Evolutionary conservation across 2,113 vertebrate species (phyloP).

Genomic region (Petrocephalus zakoni): DNA sequence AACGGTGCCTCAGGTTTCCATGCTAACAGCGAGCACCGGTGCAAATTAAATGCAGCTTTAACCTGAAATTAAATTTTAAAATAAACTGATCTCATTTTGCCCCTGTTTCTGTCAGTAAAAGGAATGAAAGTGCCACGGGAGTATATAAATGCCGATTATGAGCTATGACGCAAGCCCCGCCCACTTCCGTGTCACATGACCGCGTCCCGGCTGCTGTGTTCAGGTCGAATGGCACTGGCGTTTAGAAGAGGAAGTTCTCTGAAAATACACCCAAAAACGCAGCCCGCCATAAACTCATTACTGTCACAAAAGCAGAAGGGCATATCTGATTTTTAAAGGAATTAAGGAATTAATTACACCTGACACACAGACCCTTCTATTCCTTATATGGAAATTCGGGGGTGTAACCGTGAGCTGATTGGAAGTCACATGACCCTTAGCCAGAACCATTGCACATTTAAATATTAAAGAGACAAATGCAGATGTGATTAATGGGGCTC

Average conservation of each 20-base stretch:
- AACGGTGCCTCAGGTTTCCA: background rate
- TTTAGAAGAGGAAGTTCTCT: background rate
- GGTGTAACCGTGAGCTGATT: background rate
- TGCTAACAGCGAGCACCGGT: background rate
- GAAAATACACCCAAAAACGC: background rate
- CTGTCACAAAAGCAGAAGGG: background rate
- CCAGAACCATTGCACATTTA: background rate
- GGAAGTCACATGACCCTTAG: background rate
- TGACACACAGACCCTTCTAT: background rate
- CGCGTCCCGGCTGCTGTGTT: background rate
- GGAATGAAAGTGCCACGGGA: background rate
- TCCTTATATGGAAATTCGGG: background rate
- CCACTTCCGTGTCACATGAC: background rate
- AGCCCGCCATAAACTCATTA: background rate
- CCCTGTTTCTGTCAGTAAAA: background rate
- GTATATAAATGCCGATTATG: background rate
- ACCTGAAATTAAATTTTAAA: background rate
- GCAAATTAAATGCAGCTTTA: background rate
- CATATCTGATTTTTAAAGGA: background rate
- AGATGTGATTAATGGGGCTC: background rate
- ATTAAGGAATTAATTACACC: constrained; percentile 8
- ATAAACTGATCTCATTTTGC: background rate
- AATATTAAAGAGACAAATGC: background rate
- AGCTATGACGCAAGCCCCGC: background rate
- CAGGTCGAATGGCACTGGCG: background rate